phyloP scores from a whole-genome alignment of 37 sponge, comb jelly and placozoan species.

The Haliclona indistincta region DNA sequence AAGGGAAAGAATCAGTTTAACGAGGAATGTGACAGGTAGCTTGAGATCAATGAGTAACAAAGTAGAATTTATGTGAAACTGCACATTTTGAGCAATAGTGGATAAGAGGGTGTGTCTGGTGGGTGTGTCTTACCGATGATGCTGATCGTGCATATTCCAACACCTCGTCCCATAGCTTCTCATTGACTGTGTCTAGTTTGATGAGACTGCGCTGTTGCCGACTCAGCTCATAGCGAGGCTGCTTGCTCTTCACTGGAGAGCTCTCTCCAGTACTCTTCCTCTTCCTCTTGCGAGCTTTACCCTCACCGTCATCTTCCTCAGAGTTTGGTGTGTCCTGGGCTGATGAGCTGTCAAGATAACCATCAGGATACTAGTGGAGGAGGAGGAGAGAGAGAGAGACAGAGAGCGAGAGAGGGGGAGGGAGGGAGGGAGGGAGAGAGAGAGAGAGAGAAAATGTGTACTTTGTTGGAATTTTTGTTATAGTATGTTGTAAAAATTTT shows the following conservation, averaged over 20 bases:
- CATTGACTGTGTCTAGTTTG: constrained; percentile 60
- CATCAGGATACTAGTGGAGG: constrained; percentile 77
- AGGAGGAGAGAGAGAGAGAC: neutral
- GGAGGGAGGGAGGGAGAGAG: neutral
- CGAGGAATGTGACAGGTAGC: no score
- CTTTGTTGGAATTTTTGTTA: no score
- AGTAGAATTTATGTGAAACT: no score
- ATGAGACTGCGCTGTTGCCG: constrained; percentile 58
- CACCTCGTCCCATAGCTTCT: constrained; percentile 70
- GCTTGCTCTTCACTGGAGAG: constrained; percentile 52
- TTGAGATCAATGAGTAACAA: no score
- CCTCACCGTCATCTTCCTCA: constrained; percentile 18
- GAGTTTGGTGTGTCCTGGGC: constrained; percentile 34
- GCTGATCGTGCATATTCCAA: constrained; percentile 12
- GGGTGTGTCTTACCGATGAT: constrained; percentile 8
- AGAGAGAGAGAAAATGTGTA: no score
- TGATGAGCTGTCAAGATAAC: constrained; percentile 86
- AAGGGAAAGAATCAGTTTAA: neutral
- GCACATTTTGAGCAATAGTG: no score
- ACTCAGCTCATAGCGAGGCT: constrained; percentile 65
- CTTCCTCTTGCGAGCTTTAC: neutral
- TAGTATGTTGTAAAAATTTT: no score
- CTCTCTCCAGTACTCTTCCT: neutral
- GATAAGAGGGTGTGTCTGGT: no score
- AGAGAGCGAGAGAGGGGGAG: neutral